Conservation (phyloP, 1,140 invertebrate genomes). For the Bombyx mori region ASM3026992v2 NC_085119.1:11568501-11569000, state of each 20-base stretch:
- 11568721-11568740: slow-evolving; percentile 31
- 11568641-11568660: slow-evolving; percentile 55
- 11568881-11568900: slow-evolving; percentile 48
- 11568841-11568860: slow-evolving; percentile 59
- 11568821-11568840: slow-evolving; percentile 39
- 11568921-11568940: slow-evolving; percentile 58
- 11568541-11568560: slow-evolving; percentile 29
- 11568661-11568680: slow-evolving; percentile 51
- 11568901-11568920: slow-evolving; percentile 57
- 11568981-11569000: slow-evolving; percentile 64
- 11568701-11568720: slow-evolving; percentile 31
- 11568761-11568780: slow-evolving; percentile 29
- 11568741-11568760: slow-evolving; percentile 29
- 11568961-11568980: slow-evolving; percentile 64
- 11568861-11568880: slow-evolving; percentile 63
- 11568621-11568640: slow-evolving; percentile 48
- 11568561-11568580: slow-evolving; percentile 23
- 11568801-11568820: slow-evolving; percentile 24
- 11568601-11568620: slow-evolving; percentile 45
- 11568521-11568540: slow-evolving; percentile 57
- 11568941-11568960: slow-evolving; percentile 30
- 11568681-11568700: slow-evolving; percentile 39
- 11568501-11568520: slow-evolving; percentile 19
- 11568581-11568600: slow-evolving; percentile 35
- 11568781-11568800: slow-evolving; percentile 21